Conservation (phyloP, 2,113 vertebrate species). For the Perccottus glenii region DNA sequence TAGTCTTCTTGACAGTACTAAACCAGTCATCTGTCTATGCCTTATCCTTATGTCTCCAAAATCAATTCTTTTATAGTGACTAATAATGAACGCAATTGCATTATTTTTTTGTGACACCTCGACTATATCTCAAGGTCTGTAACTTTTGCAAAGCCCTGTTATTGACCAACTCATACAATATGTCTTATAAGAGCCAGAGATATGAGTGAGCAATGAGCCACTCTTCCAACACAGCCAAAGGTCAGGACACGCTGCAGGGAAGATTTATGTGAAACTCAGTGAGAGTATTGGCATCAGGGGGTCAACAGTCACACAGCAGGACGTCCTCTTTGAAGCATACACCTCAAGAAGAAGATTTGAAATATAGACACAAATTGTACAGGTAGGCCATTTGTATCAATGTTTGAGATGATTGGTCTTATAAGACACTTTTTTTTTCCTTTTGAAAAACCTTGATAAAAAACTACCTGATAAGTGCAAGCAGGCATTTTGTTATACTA, state of each 20-base stretch:
- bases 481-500: no score
- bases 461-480: no score
- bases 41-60: no score
- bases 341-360: not conserved
- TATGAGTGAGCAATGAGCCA: slow-evolving; percentile 37
- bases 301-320: slow-evolving; percentile 19
- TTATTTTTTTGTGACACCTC: no score
- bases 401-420: not conserved
- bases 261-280: slow-evolving; percentile 22
- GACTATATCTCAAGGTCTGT: no score
- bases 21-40: no score
- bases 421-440: no score
- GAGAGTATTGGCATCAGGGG: slow-evolving; percentile 8
- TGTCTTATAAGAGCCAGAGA: slow-evolving; percentile 20
- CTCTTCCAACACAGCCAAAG: slow-evolving; percentile 49
- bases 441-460: no score
- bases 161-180: not conserved
- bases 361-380: not conserved
- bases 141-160: no score
- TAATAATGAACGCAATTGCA: no score
- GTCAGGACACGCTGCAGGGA: slow-evolving; percentile 55
- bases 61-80: no score
- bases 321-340: not conserved
- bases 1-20: no score
- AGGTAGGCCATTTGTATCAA: not conserved